phyloP scores from a whole-genome alignment of 2,797 vertebrate genomes.

The Carduelis carduelis region DNA sequence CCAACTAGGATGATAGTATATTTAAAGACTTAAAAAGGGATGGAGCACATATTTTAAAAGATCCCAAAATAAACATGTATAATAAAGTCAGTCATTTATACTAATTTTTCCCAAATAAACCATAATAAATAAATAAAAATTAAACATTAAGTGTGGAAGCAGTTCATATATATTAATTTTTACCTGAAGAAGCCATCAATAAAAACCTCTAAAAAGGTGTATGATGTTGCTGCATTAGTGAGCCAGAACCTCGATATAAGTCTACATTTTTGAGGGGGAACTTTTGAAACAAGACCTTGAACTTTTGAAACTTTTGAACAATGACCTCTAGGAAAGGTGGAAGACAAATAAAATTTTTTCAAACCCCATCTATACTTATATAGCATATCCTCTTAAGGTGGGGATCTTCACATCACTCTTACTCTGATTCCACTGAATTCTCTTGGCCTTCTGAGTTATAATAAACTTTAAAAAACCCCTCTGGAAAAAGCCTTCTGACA shows the following conservation, averaged over 20 bases:
- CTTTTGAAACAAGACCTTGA: background rate
- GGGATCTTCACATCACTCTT: background rate
- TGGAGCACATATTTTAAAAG: background rate
- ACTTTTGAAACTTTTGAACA: background rate
- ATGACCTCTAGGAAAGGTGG: background rate
- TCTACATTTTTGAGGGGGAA: background rate
- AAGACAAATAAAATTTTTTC: background rate
- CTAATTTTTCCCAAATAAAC: background rate
- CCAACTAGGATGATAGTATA: background rate
- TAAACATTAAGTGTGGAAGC: background rate
- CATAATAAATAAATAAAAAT: background rate
- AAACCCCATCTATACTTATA: background rate
- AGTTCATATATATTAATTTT: background rate
- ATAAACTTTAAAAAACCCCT: background rate
- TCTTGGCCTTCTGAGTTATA: background rate
- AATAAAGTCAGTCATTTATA: background rate
- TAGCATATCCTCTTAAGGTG: fast-evolving
- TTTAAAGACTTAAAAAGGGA: background rate
- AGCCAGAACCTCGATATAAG: background rate
- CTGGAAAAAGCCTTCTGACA: background rate
- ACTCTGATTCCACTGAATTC: background rate
- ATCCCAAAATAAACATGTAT: fast-evolving
- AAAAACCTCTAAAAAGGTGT: background rate
- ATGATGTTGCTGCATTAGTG: background rate
- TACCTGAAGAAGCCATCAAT: background rate